These are phyloP conservation scores for Vanessa atalanta DNA, from an alignment of 1,140 invertebrate species.

Conservation along the genomic window DNA sequence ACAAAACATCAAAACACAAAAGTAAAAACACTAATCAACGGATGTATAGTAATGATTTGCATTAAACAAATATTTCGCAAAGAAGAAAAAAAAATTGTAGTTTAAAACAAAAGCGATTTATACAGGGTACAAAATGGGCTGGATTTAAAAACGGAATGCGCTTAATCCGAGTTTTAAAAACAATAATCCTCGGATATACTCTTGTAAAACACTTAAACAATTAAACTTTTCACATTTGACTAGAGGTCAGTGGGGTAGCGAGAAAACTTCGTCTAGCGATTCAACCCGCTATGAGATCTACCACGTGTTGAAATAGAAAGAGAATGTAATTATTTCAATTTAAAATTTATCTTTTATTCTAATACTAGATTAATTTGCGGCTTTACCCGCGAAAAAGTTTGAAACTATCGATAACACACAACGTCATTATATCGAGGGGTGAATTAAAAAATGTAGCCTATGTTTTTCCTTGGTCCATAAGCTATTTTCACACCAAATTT, in stretches of 20 bases:
- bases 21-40: too few species aligned
- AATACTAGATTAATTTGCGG: too few species aligned
- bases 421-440: too few species aligned
- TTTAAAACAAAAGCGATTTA: background rate
- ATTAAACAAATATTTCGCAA: too few species aligned
- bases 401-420: too few species aligned
- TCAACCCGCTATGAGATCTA: background rate
- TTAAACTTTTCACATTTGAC: constrained; percentile 2
- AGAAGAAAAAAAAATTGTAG: background rate
- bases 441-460: too few species aligned
- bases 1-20: too few species aligned
- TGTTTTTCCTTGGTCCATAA: too few species aligned
- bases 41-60: too few species aligned
- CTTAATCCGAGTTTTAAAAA: constrained; percentile 11
- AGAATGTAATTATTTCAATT: background rate
- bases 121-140: constrained; percentile 1
- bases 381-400: too few species aligned
- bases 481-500: too few species aligned
- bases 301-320: background rate
- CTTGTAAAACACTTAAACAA: constrained; percentile 3
- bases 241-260: background rate
- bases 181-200: constrained; percentile 3
- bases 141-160: background rate
- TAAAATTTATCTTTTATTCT: background rate
- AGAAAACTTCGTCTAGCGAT: background rate